Evolutionary conservation across 2,888 invertebrate species (phyloP), one percentile per base, ranked within the genome.

Genomic region (Willowsia nigromaculata): DNA sequence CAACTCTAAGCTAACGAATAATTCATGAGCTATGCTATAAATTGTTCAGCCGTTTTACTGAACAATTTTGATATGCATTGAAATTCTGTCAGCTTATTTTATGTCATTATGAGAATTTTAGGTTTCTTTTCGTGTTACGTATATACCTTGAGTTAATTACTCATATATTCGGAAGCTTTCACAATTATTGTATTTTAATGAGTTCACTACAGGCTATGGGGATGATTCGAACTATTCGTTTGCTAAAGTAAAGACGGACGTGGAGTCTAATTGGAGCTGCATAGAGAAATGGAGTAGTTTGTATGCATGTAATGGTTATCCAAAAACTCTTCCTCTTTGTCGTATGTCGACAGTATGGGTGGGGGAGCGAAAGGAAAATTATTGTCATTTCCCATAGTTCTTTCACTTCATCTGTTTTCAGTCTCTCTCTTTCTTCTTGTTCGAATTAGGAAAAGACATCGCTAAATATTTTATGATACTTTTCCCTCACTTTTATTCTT

Each of bases 391-490:
- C 74, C 47, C 74, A 47, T 74, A 27, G 6, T 47, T 27, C 74
- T 43, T 74, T 74, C 43, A 27, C 74, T 74, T 47, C 68, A 68
- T 68, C 37, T 68, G 68, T 68, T 68, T 15, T 65, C 33, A 33
- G 18, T 18, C 37, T 68, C 68, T n/a, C 30, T 68, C n/a, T 33
- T 25, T 43, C 47, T 15, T 47, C 74, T 33, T 53, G 78, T 78
- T 53, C 53, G 30, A 78, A 78, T 78, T 78, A 56, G 56, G 33
- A 78, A 78, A 78, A 25, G 82, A 62, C 83, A 50, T 65, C 65
- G 62, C 78, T 83, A 83, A 88, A 88, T 88, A 88, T 88, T 88
- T 88, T 83, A 88, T 88, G 83, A 62, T 76, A 27, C 53, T 59
- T 71, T 87, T 71, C 74, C 56, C 47, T 78, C 53, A 33, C 62